phyloP scores from a whole-genome alignment of 2,113 vertebrate genomes.

The Rutilus rutilus region DNA sequence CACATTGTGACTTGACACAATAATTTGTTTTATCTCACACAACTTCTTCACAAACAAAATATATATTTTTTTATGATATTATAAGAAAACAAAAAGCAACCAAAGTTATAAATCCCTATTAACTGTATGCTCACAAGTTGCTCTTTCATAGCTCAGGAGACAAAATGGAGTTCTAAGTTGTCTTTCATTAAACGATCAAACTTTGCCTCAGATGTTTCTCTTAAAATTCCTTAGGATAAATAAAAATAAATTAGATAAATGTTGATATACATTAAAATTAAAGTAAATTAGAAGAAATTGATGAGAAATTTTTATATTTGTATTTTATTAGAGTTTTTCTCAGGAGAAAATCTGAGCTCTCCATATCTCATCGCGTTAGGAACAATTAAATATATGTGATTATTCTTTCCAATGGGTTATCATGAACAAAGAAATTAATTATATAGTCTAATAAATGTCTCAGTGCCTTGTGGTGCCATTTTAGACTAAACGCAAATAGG shows the following conservation, averaged over 20 bases:
- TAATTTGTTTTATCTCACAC: background rate
- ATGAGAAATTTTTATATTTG: background rate
- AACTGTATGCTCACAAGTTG: too few species aligned
- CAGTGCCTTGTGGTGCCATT: background rate
- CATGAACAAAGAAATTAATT: constrained; percentile 48
- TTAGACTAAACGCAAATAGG: background rate
- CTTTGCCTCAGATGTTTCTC: background rate
- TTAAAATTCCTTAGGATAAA: background rate
- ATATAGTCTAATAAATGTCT: background rate
- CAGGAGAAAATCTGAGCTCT: background rate
- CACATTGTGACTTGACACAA: constrained; percentile 33
- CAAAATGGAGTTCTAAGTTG: background rate
- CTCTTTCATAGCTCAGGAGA: background rate
- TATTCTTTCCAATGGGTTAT: background rate
- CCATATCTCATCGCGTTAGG: background rate
- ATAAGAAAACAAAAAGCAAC: constrained; percentile 30
- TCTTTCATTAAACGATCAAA: background rate
- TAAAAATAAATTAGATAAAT: background rate
- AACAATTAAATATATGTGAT: background rate
- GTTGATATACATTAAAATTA: background rate
- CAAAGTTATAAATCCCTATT: background rate
- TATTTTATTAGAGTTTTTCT: too few species aligned
- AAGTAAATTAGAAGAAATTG: background rate
- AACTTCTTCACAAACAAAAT: background rate
- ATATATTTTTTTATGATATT: background rate